phyloP scores from a whole-genome alignment of 2,797 vertebrate genomes.

The Pipistrellus kuhlii region DNA sequence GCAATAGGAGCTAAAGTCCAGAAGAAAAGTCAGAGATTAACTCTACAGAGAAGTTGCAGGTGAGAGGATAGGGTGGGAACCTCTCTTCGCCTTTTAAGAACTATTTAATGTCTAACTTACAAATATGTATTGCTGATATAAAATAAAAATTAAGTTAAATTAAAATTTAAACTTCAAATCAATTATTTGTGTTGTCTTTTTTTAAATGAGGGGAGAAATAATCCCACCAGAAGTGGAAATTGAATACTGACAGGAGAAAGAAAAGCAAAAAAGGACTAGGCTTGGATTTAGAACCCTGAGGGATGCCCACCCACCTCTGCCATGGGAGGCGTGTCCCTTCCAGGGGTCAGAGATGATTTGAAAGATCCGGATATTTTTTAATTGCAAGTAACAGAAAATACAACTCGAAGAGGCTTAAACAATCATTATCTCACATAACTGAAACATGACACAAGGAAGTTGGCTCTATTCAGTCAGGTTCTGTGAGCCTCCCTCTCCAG shows the following conservation, averaged over 20 bases:
- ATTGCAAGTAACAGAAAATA: slow-evolving; percentile 4
- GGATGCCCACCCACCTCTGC: neutral
- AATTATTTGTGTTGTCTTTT: neutral
- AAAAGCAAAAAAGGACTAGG: neutral
- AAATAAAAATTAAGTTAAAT: slow-evolving; percentile 60
- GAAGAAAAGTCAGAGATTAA: neutral
- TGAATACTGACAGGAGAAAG: neutral
- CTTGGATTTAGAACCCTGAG: neutral
- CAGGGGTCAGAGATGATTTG: neutral
- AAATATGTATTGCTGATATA: slow-evolving; percentile 53
- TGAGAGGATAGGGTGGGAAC: neutral
- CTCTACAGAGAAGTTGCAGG: neutral
- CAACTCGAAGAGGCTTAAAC: neutral
- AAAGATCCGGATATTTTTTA: neutral
- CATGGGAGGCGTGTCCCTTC: neutral
- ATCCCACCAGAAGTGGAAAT: neutral
- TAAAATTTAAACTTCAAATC: slow-evolving; percentile 36
- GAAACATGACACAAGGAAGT: neutral
- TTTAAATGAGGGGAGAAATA: neutral
- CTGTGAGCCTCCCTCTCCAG: neutral
- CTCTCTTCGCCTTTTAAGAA: slow-evolving; percentile 42
- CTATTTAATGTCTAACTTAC: slow-evolving; percentile 11
- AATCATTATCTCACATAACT: neutral
- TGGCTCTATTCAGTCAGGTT: neutral
- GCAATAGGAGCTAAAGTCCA: neutral